Conservation (phyloP, 2,888 invertebrate genomes). For the Drosophila lacicola region DNA sequence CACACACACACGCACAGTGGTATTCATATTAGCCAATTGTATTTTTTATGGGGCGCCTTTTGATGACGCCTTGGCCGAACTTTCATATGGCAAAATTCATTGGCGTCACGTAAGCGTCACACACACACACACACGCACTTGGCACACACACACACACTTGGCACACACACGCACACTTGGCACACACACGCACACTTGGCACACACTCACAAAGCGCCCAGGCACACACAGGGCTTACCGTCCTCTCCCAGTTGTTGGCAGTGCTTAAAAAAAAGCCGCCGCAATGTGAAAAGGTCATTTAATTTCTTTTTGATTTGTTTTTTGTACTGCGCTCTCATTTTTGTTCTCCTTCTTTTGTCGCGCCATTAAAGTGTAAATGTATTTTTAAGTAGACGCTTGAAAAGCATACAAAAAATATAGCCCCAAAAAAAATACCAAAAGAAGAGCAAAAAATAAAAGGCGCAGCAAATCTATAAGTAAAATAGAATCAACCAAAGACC, state of each 20-base stretch:
- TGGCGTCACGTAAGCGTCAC: constrained; percentile 42
- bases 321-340: constrained; percentile 15
- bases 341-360: constrained; percentile 24
- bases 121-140: constrained; percentile 8
- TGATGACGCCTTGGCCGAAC: constrained; percentile 42
- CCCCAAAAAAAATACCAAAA: constrained; percentile 2
- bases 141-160: not conserved
- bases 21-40: constrained; percentile 59
- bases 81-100: constrained; percentile 1
- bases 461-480: constrained; percentile 48
- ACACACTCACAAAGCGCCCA: not conserved
- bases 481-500: constrained; percentile 59
- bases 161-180: not conserved
- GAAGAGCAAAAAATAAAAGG: constrained; percentile 1
- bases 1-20: constrained; percentile 35
- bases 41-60: constrained; percentile 46
- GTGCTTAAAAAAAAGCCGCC: constrained; percentile 32
- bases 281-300: constrained; percentile 76
- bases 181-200: not conserved
- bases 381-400: constrained; percentile 75
- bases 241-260: not conserved
- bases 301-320: constrained; percentile 79
- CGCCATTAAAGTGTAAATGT: constrained; percentile 80
- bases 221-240: not conserved
- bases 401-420: constrained; percentile 11